A percentile compares a stretch with the other conserved stretches of the same genome.
These are phyloP conservation scores for Notarius quadriscutis DNA, from an alignment of 2,113 vertebrate genomes.

Conservation along the genomic window DNA sequence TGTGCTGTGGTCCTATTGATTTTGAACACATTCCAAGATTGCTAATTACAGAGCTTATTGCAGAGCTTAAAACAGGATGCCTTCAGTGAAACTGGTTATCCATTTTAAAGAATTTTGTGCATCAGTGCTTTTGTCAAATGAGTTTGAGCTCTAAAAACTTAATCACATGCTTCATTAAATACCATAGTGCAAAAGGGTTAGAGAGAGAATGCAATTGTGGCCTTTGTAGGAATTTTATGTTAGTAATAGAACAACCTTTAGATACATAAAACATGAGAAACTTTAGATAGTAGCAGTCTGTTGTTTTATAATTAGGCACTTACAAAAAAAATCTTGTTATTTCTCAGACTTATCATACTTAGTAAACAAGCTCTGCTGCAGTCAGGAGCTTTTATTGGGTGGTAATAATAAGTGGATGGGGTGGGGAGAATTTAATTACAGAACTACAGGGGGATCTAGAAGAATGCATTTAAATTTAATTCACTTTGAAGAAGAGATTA, in stretches of 20 bases:
- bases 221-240: not conserved
- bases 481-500: slow-evolving; percentile 50
- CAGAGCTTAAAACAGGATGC: not conserved
- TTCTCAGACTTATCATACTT: not conserved
- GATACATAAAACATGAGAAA: slow-evolving; percentile 4
- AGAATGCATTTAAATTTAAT: slow-evolving; percentile 47
- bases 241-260: not conserved
- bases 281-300: no score
- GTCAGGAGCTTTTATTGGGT: slow-evolving; percentile 30
- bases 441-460: slow-evolving; percentile 13
- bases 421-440: slow-evolving; percentile 15
- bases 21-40: not conserved
- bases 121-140: not conserved
- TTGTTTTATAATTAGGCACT: not conserved
- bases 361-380: slow-evolving; percentile 52
- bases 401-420: slow-evolving; percentile 38
- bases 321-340: not conserved
- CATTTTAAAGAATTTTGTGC: not conserved
- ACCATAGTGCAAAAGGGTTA: not conserved
- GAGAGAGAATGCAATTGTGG: not conserved
- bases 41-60: not conserved
- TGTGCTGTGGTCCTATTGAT: slow-evolving; percentile 11
- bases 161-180: not conserved
- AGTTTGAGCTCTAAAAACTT: not conserved
- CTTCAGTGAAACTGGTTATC: not conserved